Evolutionary conservation across 2,797 vertebrate genomes (phyloP).

Genomic region (Sphenopsis melanotis): DNA sequence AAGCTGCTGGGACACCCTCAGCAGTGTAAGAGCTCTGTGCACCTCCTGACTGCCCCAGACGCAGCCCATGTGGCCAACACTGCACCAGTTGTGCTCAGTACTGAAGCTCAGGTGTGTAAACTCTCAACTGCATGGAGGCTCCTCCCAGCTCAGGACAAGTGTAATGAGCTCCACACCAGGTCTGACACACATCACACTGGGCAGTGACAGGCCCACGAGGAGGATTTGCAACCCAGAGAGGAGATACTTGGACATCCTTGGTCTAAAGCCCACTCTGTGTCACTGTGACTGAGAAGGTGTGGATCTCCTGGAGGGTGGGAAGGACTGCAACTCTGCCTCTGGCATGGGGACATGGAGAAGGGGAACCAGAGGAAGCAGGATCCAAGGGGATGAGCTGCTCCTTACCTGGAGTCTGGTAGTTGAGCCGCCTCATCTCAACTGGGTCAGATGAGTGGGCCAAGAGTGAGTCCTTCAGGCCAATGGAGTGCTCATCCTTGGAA

Average conservation of each 20-base stretch:
- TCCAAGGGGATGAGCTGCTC: neutral
- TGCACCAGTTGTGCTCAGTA: neutral
- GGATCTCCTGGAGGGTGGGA: neutral
- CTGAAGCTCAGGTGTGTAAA: neutral
- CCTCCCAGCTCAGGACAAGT: neutral
- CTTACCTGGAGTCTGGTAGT: slow-evolving; percentile 93
- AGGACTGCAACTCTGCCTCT: neutral
- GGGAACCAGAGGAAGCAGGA: neutral
- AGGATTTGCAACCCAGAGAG: neutral
- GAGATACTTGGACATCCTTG: fast-evolving
- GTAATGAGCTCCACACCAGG: neutral
- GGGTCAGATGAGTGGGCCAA: slow-evolving; percentile 89
- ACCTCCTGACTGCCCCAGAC: neutral
- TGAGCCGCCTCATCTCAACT: slow-evolving; percentile 92
- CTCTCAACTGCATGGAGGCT: neutral
- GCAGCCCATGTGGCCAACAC: neutral
- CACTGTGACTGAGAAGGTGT: neutral
- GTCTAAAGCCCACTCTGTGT: neutral
- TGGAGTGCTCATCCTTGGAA: slow-evolving; percentile 87
- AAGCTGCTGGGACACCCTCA: neutral
- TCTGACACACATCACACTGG: neutral
- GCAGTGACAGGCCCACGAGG: neutral
- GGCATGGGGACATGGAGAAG: neutral
- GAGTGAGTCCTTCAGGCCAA: slow-evolving; percentile 88
- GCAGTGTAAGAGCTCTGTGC: neutral